Evolutionary conservation across 2,113 vertebrate genomes (phyloP).

Genomic region (Trichechus manatus): DNA sequence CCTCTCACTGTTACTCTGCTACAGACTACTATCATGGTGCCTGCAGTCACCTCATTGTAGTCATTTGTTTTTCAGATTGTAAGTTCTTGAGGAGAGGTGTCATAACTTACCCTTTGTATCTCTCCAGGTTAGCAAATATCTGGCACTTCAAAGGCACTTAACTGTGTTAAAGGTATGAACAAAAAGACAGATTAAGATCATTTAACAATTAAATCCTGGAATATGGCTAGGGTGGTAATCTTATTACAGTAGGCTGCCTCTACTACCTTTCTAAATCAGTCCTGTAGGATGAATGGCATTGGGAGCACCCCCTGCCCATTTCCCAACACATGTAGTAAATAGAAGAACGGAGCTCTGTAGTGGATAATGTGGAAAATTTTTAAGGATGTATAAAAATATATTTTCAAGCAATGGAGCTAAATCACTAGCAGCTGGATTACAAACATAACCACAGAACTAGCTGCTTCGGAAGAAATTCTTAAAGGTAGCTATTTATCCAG

Average conservation of each 20-base stretch:
- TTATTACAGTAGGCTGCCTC: not conserved
- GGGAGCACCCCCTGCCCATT: not conserved
- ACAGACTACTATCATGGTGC: not conserved
- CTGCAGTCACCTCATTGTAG: not conserved
- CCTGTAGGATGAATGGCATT: not conserved
- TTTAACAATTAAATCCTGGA: not conserved
- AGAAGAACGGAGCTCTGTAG: not conserved
- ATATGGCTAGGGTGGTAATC: not conserved
- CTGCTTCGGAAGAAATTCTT: not conserved
- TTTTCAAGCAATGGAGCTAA: slow-evolving; percentile 20
- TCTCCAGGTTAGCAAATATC: not conserved
- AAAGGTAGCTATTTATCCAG: not conserved
- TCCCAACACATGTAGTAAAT: not conserved
- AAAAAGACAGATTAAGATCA: not conserved
- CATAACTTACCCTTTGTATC: not conserved
- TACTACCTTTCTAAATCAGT: not conserved
- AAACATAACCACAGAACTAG: not conserved
- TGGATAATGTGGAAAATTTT: not conserved
- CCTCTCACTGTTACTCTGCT: not conserved
- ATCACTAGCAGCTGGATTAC: not conserved
- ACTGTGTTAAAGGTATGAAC: not conserved
- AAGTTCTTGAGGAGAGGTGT: not conserved
- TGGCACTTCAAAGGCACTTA: not conserved
- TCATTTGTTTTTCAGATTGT: not conserved
- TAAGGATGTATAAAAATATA: not conserved